Conservation (phyloP, 2,797 vertebrate genomes). For the Pelobates cultripes region DNA sequence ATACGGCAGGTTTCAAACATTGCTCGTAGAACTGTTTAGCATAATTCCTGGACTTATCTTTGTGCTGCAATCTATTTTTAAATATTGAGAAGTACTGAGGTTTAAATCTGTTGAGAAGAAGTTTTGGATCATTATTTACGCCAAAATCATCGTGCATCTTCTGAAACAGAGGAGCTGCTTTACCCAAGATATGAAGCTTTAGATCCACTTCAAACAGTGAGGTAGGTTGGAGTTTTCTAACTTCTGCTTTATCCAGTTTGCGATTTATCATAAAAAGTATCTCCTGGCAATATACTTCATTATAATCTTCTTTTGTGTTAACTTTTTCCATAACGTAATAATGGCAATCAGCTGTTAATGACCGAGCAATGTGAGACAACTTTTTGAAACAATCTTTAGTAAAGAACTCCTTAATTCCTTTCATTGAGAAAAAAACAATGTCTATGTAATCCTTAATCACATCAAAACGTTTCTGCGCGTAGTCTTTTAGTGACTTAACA, state of each 20-base stretch:
- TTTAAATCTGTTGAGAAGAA: slow-evolving; percentile 61
- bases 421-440: no score
- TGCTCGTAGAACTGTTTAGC: slow-evolving; percentile 4
- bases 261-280: not conserved
- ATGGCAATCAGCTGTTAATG: no score
- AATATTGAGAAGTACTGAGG: slow-evolving; percentile 6
- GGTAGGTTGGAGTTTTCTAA: not conserved
- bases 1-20: slow-evolving; percentile 11
- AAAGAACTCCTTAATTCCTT: no score
- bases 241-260: not conserved
- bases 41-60: no score
- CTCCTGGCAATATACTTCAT: not conserved
- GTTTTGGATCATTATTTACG: slow-evolving; percentile 63
- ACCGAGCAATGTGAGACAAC: no score
- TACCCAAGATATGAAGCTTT: slow-evolving; percentile 69
- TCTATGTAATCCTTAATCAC: not conserved
- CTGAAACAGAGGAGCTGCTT: slow-evolving; percentile 69
- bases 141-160: slow-evolving; percentile 66
- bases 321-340: not conserved
- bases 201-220: slow-evolving; percentile 58
- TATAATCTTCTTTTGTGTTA: not conserved
- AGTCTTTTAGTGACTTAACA: not conserved
- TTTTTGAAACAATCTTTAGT: no score
- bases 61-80: not conserved
- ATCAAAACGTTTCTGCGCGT: not conserved